Evolutionary conservation across 1,140 invertebrate genomes (phyloP), one percentile per base, ranked within the genome.

Genomic region (Sminthurides bifidus): DNA sequence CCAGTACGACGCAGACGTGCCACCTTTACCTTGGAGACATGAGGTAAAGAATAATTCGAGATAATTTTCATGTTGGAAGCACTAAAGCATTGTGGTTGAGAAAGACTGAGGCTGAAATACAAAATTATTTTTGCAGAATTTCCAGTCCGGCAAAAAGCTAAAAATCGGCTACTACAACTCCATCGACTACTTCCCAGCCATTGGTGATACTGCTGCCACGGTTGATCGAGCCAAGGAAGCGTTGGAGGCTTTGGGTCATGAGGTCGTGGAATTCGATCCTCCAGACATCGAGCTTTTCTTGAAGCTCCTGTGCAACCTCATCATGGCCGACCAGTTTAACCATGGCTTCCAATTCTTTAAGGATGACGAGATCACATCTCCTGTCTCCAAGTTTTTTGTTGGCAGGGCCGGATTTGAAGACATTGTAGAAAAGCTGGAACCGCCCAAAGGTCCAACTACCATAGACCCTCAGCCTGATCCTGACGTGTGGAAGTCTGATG

Each of bases 81-180:
- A 21, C 24, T 40, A 8, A 52, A 15, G n/a, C 10, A 44, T 54
- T n/a, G 35, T 44, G 19, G 1, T 17, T 43, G n/a, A 35, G 10
- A 35, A 35, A 35, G n/a, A 35, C 10, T 35, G 8, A 35, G 33
- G n/a, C n/a, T 35, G 10, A 35, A 35, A n/a, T n/a, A 35, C 10
- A n/a, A 35, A 35, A 35, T n/a, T 10, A 35, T 10, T 35, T 35
- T 35, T 10, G n/a, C 33, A 35, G n/a, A 35, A 35, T 35, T 43
- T 43, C 17, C 6, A 12, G 17, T 43, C 35, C 1, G 54, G 26
- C n/a, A 30, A 33, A 35, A 26, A 27, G 1, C 14, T 61, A n/a
- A 23, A 52, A 27, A 61, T 61, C 37, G 59, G 59, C 8, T 61
- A 61, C 40, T 61, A 26, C 38, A 57, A 54, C 14, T 52, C 49